Evolutionary conservation across 1,140 invertebrate genomes (phyloP), one percentile per base, ranked within the genome.

Genomic region (Scaptomyza hsui): DNA sequence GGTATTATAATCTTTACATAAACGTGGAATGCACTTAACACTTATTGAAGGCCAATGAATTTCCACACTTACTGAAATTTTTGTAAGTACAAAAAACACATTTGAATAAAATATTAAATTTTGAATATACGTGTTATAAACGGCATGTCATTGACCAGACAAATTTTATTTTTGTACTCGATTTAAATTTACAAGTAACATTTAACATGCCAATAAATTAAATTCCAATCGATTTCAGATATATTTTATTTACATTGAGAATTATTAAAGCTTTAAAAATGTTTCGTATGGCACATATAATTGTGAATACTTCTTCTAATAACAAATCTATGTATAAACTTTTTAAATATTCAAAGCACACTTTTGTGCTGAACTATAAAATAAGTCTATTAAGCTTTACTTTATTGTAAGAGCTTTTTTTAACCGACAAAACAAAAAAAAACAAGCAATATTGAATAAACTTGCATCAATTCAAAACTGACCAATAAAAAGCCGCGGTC

Each of bases 281-380:
- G 39, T 1, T 3, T 12, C 18, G 4, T 26, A 7, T 9, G n/a
- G 6, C 21, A 24, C 1, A 7, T 12, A 26, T 3, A 13, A 9
- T 15, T 15, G n/a, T 26, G 7, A 26, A 26, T 9, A 26, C 2
- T 9, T 47, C 5, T 15, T 29, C 26, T 12, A 7, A 41, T 53
- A 39, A 39, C 12, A 16, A 55, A 24, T 4, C 21, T 3, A 13
- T 21, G 3, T 2, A 4, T 4, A 15, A 4, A 19, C 10, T 57
- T 53, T n/a, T 3, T 7, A 9, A 19, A n/a, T 10, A 47, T 53
- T 45, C 37, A 24, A 37, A 81, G 78, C 78, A 73, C 59, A 77
- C 78, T 73, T 81, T 81, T 73, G 15, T 32, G 78, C 78, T 73
- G 15, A 16, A 10, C 21, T 55, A 4, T 19, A 48, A 69, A 70